phyloP scores from a whole-genome alignment of 2,888 invertebrate genomes.

The Rhabditoides inermis region DNA sequence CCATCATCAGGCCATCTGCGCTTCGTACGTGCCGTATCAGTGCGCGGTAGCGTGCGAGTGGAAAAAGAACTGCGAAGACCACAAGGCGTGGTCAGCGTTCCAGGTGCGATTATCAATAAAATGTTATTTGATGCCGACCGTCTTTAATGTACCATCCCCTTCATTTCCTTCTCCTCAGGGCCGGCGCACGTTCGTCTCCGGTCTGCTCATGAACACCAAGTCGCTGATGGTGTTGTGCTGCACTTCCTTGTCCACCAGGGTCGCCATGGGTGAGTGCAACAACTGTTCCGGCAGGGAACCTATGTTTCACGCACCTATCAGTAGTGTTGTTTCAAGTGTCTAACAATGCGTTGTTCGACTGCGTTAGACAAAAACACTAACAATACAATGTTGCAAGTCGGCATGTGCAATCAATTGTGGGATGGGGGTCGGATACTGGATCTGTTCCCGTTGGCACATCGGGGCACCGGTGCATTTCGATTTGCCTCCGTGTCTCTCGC shows the following conservation, averaged over 20 bases:
- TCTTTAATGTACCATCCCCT: not conserved
- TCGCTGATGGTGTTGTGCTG: slow-evolving; percentile 46
- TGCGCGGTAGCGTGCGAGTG: slow-evolving; percentile 45
- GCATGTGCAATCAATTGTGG: no score
- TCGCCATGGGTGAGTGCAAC: slow-evolving; percentile 33
- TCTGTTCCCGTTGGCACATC: no score
- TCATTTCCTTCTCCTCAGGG: slow-evolving; percentile 23
- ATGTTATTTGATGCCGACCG: not conserved
- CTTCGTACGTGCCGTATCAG: slow-evolving; percentile 39
- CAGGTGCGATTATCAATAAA: not conserved
- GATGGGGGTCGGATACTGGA: no score
- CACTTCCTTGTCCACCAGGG: slow-evolving; percentile 42
- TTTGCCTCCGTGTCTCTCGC: no score
- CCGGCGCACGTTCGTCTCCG: slow-evolving; percentile 46
- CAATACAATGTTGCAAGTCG: no score
- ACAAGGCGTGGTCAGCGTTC: slow-evolving; percentile 32
- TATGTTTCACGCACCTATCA: no score
- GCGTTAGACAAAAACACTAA: not conserved
- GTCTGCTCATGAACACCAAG: slow-evolving; percentile 42
- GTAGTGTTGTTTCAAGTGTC: no score
- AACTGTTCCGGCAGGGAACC: no score
- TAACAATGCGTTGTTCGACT: no score
- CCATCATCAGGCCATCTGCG: slow-evolving; percentile 50
- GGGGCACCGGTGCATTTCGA: no score
- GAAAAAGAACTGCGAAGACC: slow-evolving; percentile 37